These are phyloP conservation scores for Amyelois transitella DNA, from an alignment of 1,140 invertebrate species.

Conservation along the genomic window DNA sequence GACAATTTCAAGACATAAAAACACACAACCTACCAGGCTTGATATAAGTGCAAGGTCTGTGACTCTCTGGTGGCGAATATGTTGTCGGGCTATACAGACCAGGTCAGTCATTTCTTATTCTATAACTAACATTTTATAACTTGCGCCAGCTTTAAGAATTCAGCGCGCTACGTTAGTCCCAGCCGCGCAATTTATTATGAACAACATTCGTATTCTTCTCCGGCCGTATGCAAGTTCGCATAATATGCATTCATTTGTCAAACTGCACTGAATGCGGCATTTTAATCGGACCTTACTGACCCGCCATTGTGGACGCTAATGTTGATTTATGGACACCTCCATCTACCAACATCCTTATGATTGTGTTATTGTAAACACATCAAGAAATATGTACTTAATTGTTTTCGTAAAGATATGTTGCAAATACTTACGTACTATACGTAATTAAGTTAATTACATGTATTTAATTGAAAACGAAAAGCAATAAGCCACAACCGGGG, in stretches of 20 bases:
- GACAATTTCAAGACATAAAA: no score
- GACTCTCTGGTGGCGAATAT: no score
- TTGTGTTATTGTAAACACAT: background rate
- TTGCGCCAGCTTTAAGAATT: background rate
- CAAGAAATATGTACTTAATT: background rate
- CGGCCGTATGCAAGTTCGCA: constrained; percentile 1
- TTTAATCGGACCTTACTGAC: constrained; percentile 1
- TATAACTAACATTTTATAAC: no score
- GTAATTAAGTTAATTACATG: no score
- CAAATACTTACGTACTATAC: no score
- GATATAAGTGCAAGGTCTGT: no score
- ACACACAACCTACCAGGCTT: no score
- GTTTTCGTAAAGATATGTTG: no score
- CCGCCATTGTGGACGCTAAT: constrained; percentile 1
- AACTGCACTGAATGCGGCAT: background rate
- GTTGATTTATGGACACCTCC: constrained; percentile 1
- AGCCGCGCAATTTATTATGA: constrained; percentile 15
- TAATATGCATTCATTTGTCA: constrained; percentile 17
- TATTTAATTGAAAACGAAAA: no score
- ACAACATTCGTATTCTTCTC: constrained; percentile 9
- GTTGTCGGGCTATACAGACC: no score
- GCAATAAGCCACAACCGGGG: no score
- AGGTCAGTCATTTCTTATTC: no score
- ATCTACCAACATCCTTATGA: background rate
- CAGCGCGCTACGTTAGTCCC: constrained; percentile 5